Evolutionary conservation across 2,113 vertebrate genomes (phyloP).

Genomic region (Melanocharis versteri): DNA sequence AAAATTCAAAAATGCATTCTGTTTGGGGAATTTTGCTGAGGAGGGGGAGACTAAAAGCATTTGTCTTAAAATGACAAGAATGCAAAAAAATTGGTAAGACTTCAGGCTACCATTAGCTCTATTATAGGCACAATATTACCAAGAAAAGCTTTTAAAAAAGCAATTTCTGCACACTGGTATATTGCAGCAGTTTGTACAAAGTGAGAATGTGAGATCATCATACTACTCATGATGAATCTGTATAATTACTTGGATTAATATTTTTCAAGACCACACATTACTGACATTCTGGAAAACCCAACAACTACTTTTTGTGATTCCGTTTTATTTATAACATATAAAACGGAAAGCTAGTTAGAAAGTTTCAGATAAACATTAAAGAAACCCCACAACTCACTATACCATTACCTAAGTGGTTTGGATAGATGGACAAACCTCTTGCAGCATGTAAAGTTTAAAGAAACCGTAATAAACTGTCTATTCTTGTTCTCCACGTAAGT

Average conservation of each 20-base stretch:
- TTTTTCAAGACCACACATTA: neutral
- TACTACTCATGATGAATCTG: neutral
- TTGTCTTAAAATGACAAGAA: neutral
- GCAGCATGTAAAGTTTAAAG: neutral
- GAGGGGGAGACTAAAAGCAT: neutral
- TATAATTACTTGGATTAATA: neutral
- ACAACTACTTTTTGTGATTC: neutral
- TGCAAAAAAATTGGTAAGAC: neutral
- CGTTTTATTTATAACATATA: neutral
- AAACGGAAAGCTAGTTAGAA: neutral
- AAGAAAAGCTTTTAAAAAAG: neutral
- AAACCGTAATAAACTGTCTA: neutral
- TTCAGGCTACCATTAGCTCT: accelerated
- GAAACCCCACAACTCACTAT: neutral
- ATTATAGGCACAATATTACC: neutral
- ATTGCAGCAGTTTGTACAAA: neutral
- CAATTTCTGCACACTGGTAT: neutral
- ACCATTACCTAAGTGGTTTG: neutral
- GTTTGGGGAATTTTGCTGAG: neutral
- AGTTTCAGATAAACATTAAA: neutral
- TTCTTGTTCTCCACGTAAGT: neutral
- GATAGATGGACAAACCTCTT: neutral
- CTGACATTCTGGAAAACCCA: neutral
- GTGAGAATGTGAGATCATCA: neutral
- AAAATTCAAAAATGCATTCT: neutral